These are phyloP conservation scores for Mugil cephalus DNA, from an alignment of 2,113 vertebrate genomes.

Conservation along the genomic window DNA sequence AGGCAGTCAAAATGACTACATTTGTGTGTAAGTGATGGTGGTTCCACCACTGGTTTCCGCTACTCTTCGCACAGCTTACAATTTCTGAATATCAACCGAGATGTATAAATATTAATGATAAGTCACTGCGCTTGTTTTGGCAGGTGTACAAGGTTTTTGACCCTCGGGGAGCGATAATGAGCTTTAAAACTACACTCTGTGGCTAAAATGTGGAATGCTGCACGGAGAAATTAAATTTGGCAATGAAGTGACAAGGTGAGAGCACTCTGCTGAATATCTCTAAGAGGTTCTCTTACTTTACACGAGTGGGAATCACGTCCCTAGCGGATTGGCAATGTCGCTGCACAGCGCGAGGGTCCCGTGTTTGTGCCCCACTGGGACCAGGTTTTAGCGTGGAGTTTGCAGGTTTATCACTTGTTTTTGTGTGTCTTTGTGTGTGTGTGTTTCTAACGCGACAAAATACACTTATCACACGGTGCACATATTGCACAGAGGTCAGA, in stretches of 20 bases:
- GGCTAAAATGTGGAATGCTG: constrained; percentile 10
- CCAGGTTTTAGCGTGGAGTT: neutral
- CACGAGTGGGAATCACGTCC: constrained; percentile 17
- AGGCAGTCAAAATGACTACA: constrained; percentile 20
- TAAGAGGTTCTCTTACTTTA: neutral
- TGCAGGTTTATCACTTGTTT: neutral
- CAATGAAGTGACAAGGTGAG: constrained; percentile 2
- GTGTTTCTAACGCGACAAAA: no score
- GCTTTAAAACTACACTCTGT: constrained; percentile 16
- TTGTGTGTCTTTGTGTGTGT: neutral
- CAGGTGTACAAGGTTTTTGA: constrained; percentile 14
- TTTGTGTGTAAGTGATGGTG: constrained; percentile 16
- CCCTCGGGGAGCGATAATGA: constrained; percentile 16
- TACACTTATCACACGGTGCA: no score
- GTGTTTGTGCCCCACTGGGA: neutral
- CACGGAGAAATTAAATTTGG: constrained; percentile 19
- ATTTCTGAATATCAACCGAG: constrained; percentile 41
- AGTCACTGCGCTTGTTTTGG: constrained; percentile 20
- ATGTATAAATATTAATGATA: constrained; percentile 54
- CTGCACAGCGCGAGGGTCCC: neutral
- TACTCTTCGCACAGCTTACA: constrained; percentile 15
- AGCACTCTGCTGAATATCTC: neutral
- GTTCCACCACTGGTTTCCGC: constrained; percentile 22
- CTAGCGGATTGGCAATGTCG: neutral
- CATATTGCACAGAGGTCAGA: neutral